Conservation (phyloP, 2,797 vertebrate species). For the Schizothorax lantsangensis region DNA sequence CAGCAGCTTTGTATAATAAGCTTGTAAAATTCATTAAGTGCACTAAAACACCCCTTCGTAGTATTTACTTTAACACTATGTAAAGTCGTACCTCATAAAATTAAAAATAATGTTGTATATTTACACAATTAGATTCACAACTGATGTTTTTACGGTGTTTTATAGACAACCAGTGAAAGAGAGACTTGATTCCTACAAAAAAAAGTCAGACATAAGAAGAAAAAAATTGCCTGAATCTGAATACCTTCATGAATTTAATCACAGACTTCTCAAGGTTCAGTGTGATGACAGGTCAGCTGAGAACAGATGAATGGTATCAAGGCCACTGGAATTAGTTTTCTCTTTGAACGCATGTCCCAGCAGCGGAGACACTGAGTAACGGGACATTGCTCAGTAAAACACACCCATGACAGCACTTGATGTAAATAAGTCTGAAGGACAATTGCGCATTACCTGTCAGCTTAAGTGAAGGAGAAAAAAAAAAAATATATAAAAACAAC, state of each 20-base stretch:
- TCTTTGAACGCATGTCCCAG: constrained; percentile 42
- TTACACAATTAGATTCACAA: constrained; percentile 47
- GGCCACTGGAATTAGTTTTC: constrained; percentile 58
- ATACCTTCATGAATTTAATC: constrained; percentile 25
- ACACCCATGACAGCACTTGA: constrained; percentile 44
- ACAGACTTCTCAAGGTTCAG: constrained; percentile 25
- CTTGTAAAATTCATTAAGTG: constrained; percentile 14
- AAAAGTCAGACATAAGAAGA: constrained; percentile 10
- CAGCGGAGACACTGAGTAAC: constrained; percentile 31
- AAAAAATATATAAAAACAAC: neutral
- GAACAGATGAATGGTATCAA: constrained; percentile 56
- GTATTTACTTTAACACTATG: constrained; percentile 20
- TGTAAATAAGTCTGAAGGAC: constrained; percentile 19
- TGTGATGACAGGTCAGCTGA: constrained; percentile 38
- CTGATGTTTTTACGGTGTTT: constrained; percentile 9
- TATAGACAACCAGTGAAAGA: constrained; percentile 25
- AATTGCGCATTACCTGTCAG: constrained; percentile 1
- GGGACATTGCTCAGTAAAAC: constrained; percentile 39
- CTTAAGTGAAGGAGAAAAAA: neutral
- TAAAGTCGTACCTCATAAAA: constrained; percentile 16
- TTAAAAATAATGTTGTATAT: constrained; percentile 21
- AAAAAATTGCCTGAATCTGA: neutral
- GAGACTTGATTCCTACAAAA: constrained; percentile 31
- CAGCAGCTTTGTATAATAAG: constrained; percentile 6
- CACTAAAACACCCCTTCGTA: constrained; percentile 8